Percentiles rank a stretch among this genome's conserved stretches.
These are phyloP conservation scores for Limonius californicus DNA, from an alignment of 1,140 invertebrate genomes.

Conservation along the genomic window DNA sequence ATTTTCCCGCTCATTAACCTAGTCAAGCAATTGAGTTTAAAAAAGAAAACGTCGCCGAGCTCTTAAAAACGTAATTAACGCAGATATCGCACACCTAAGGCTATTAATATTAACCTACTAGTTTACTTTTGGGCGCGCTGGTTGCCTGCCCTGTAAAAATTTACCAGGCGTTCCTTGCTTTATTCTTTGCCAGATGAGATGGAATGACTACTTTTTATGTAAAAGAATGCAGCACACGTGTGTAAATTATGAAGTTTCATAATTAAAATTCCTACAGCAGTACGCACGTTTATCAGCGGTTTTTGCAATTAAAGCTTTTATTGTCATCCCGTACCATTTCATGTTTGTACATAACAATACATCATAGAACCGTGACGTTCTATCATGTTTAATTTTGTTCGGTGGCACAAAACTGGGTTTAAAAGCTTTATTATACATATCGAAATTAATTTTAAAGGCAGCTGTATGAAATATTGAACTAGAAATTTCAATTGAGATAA, in stretches of 20 bases:
- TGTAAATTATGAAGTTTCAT: slow-evolving; percentile 17
- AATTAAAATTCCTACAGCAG: slow-evolving; percentile 19
- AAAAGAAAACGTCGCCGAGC: background rate
- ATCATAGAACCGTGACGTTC: background rate
- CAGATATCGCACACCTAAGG: background rate
- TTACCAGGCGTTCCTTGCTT: too few species aligned
- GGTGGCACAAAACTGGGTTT: background rate
- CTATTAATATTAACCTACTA: background rate
- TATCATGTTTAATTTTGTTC: background rate
- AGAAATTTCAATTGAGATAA: too few species aligned
- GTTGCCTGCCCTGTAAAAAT: too few species aligned
- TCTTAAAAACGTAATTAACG: background rate
- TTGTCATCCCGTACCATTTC: slow-evolving; percentile 18
- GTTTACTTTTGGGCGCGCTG: background rate
- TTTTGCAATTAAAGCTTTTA: slow-evolving; percentile 23
- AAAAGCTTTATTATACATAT: background rate
- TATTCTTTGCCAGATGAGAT: background rate
- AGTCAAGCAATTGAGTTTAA: background rate
- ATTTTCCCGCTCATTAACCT: slow-evolving; percentile 2
- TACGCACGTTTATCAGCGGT: slow-evolving; percentile 17
- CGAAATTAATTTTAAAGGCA: background rate
- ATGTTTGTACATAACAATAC: slow-evolving; percentile 6
- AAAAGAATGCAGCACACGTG: slow-evolving; percentile 5
- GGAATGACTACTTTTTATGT: background rate
- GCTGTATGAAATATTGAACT: too few species aligned